These are phyloP conservation scores for Hypotaenidia okinawae DNA, from an alignment of 2,797 vertebrate genomes.

Conservation along the genomic window DNA sequence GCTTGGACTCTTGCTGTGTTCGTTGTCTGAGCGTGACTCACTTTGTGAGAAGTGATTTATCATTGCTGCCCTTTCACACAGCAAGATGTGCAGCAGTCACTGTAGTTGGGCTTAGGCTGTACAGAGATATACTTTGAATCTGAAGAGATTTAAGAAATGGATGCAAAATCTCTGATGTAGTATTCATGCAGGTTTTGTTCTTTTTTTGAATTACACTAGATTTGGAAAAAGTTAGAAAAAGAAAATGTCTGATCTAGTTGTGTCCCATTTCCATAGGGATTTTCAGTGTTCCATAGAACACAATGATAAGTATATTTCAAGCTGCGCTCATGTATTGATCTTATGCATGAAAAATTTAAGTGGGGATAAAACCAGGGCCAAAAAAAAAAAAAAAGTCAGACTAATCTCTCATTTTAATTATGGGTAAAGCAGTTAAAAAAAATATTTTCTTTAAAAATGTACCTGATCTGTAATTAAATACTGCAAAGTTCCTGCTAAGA, in stretches of 20 bases:
- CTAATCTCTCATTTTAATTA: slow-evolving; percentile 32
- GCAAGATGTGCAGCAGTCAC: not conserved
- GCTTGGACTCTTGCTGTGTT: not conserved
- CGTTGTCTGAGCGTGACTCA: not conserved
- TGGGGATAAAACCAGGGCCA: not conserved
- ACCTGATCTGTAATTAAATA: not conserved
- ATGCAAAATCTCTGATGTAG: not conserved
- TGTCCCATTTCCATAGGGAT: not conserved
- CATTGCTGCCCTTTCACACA: not conserved
- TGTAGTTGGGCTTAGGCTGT: not conserved
- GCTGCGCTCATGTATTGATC: slow-evolving; percentile 32
- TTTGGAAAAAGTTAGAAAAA: not conserved
- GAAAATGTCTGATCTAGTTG: not conserved
- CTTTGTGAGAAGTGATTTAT: not conserved
- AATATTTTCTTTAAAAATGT: not conserved
- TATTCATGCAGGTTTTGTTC: not conserved
- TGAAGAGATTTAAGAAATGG: not conserved
- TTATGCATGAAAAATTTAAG: slow-evolving; percentile 23
- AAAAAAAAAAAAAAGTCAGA: not conserved
- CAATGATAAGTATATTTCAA: slow-evolving; percentile 18
- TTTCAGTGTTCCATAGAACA: not conserved
- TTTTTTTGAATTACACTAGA: not conserved
- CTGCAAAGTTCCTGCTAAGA: not conserved
- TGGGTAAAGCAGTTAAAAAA: not conserved
- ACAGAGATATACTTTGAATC: not conserved